These are phyloP conservation scores for Monoplex corrugatus DNA, from an alignment of 2,888 invertebrate genomes.

Conservation along the genomic window DNA sequence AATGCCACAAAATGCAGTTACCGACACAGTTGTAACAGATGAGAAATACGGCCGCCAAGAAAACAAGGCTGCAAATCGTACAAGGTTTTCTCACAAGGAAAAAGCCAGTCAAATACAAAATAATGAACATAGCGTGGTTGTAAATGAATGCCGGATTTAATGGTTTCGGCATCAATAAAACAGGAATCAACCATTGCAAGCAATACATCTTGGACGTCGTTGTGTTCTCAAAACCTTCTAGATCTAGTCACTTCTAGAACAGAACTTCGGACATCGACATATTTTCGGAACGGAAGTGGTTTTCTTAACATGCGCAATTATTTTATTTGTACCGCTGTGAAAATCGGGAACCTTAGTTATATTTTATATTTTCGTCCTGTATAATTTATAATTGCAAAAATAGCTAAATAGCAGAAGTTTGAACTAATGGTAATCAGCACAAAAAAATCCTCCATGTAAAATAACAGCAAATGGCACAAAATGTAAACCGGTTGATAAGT, in stretches of 20 bases:
- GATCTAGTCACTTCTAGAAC: neutral
- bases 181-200: constrained; percentile 89
- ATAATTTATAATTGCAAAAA: too few species aligned
- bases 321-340: neutral
- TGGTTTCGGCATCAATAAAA: constrained; percentile 97
- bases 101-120: constrained; percentile 96
- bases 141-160: constrained; percentile 97
- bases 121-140: constrained; percentile 97
- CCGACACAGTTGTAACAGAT: constrained; percentile 98
- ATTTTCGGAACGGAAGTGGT: constrained; percentile 10
- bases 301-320: neutral
- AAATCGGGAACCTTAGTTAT: neutral
- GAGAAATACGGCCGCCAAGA: constrained; percentile 94
- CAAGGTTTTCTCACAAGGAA: constrained; percentile 98
- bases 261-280: constrained; percentile 7
- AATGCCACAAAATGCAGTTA: constrained; percentile 90
- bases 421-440: too few species aligned
- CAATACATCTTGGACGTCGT: constrained; percentile 77
- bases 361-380: too few species aligned
- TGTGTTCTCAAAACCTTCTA: too few species aligned
- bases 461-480: too few species aligned
- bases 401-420: too few species aligned
- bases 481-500: too few species aligned
- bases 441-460: too few species aligned
- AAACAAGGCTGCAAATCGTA: constrained; percentile 97